Evolutionary conservation across 2,113 vertebrate species (phyloP).

Genomic region (Willisornis vidua): DNA sequence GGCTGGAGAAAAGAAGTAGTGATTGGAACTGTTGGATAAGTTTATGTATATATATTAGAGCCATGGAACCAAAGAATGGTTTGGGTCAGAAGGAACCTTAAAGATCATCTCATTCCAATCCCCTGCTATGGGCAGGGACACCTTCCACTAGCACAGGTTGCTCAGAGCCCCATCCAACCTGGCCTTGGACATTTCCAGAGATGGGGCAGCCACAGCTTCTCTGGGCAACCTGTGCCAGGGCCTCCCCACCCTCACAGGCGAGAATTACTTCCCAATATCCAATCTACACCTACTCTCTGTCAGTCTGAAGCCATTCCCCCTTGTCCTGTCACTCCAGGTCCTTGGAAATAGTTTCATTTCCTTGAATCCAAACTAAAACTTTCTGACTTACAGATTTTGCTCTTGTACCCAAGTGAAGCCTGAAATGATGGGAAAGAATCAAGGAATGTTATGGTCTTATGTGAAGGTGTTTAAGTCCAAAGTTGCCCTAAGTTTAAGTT

Average conservation of each 20-base stretch:
- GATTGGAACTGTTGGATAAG: not conserved
- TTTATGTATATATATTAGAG: not conserved
- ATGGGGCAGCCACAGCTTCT: not conserved
- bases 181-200: rapidly evolving
- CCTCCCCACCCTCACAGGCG: rapidly evolving
- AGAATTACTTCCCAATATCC: not conserved
- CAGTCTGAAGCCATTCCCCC: not conserved
- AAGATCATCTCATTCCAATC: rapidly evolving
- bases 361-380: not conserved
- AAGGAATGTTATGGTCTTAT: not conserved
- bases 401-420: not conserved
- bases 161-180: not conserved
- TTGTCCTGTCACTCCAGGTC: not conserved
- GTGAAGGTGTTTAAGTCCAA: not conserved
- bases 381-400: not conserved
- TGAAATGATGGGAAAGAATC: not conserved
- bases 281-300: not conserved
- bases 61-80: not conserved
- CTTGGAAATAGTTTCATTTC: not conserved
- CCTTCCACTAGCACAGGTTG: not conserved
- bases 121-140: not conserved
- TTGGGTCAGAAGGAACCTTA: not conserved
- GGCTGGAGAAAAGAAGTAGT: not conserved
- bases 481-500: not conserved
- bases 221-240: not conserved